Percentiles rank a stretch among this genome's conserved stretches.
Evolutionary conservation across 2,113 vertebrate genomes (phyloP).

Genomic region (Gadus chalcogrammus): DNA sequence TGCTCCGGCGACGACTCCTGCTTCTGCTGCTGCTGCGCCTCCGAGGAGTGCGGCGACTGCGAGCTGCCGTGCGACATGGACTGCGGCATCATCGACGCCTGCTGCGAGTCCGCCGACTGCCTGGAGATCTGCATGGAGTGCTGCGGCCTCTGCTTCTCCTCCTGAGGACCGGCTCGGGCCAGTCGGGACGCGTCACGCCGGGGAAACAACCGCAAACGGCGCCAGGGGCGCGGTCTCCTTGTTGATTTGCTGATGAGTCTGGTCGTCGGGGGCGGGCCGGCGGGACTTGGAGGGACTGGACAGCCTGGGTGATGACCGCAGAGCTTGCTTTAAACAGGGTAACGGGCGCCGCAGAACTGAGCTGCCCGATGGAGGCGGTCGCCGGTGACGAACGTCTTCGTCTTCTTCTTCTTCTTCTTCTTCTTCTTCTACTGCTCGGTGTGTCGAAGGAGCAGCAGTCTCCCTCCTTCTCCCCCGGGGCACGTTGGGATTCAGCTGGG

Average conservation of each 20-base stretch:
- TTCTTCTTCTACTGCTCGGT: no score
- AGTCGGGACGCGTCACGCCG: neutral
- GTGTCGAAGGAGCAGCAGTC: no score
- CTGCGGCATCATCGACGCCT: constrained; percentile 98
- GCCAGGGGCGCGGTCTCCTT: constrained; percentile 33
- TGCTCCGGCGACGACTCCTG: constrained; percentile 89
- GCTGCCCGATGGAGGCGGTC: no score
- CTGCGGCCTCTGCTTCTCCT: constrained; percentile 98
- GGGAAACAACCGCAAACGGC: neutral
- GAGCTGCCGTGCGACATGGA: constrained; percentile 98
- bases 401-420: no score
- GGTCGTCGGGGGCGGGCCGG: constrained; percentile 23
- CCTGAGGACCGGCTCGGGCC: constrained; percentile 69
- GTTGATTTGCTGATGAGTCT: neutral
- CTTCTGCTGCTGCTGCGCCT: constrained; percentile 93
- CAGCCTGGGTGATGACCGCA: neutral
- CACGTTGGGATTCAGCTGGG: no score
- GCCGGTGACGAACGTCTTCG: no score
- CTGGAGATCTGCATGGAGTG: constrained; percentile 99
- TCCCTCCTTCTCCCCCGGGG: no score
- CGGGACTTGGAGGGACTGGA: no score
- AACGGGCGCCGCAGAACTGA: no score
- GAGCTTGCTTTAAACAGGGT: no score
- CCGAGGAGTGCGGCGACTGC: constrained; percentile 91
- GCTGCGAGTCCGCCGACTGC: constrained; percentile 98